Base-by-base conservation (phyloP, 1,140 invertebrate species). In the Saccostrea glomerata region DNA sequence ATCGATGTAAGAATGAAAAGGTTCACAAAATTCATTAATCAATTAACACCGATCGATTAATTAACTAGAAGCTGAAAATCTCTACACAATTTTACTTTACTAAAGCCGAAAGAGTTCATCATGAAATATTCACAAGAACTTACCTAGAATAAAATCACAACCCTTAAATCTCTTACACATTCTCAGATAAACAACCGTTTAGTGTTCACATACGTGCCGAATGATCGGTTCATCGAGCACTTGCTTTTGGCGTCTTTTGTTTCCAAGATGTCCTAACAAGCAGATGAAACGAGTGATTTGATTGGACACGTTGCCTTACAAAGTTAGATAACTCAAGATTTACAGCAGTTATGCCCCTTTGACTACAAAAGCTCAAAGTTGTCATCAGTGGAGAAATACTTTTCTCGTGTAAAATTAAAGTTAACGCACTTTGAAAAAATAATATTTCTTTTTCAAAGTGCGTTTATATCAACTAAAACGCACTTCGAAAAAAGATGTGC, bases 191-290 rank as follows among this genome's bases (percentile, higher is more conserved):
- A 36, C 13, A 30, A 77, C 23, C 17, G 17, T 77, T 25, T 77
- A 23, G 60, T 23, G 13, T 77, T 30, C 23, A 77, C 58, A 77
- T 30, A 77, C 70, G 70, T 77, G 70, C 25, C 25, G 23, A 77
- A 73, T 30, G 70, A 77, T 30, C 47, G 47, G 47, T 47, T 47
- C 47, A 47, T 47, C 12, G 30, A 77, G 25, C 70, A 77, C 70
- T 36, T 36, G 70, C 70, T 12, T 36, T 25, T 77, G 70, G 70
- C 70, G 70, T 77, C 70, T 77, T 77, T 77, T 77, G 70, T 77
- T 77, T 77, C 70, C 70, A 77, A 77, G 70, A 77, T 30, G 25
- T 25, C 70, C 70, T 30, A 77, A 77, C 70, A 77, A 47, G 70
- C 11, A 77, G 70, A 77, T 77, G 30, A 23, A 77, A 77, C 70